Percentiles rank a stretch among this genome's conserved stretches.
Conservation (phyloP, 2,888 invertebrate species). For the Chloroclysta siterata region DNA sequence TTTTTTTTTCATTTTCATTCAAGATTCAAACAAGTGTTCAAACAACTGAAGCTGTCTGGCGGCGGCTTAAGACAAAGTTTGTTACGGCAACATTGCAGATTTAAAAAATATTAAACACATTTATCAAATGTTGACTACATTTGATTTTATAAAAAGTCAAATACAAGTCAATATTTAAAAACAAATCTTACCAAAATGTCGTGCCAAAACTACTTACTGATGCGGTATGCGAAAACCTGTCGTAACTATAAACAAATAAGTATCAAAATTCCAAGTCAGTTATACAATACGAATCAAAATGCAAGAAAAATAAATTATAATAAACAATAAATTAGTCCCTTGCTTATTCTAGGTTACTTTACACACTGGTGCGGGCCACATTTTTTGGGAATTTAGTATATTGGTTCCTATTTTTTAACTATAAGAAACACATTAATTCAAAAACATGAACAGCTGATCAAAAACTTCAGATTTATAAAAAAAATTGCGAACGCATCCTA, state of each 20-base stretch:
- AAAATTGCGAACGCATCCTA: too few relatives aligned
- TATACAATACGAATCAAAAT: conserved; percentile 47
- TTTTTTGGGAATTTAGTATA: not conserved
- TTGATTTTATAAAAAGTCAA: conserved; percentile 1
- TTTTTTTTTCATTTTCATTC: too few relatives aligned
- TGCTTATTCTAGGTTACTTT: conserved; percentile 57
- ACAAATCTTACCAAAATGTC: conserved; percentile 16
- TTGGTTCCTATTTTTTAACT: not conserved
- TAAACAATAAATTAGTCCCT: conserved; percentile 57
- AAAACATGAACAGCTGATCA: too few relatives aligned
- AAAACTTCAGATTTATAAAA: too few relatives aligned
- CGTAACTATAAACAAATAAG: conserved; percentile 54
- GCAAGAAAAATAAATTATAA: conserved; percentile 43
- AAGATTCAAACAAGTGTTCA: too few relatives aligned
- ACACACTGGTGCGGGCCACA: conserved; percentile 25
- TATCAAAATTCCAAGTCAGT: conserved; percentile 28
- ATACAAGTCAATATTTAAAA: conserved; percentile 11
- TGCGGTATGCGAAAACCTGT: conserved; percentile 55
- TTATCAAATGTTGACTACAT: not conserved
- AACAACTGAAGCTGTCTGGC: too few relatives aligned
- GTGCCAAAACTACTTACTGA: conserved; percentile 34
- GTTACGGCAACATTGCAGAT: conserved; percentile 21
- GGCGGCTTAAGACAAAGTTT: too few relatives aligned
- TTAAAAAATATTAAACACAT: conserved; percentile 20
- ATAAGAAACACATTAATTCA: not conserved